Evolutionary conservation across 2,797 vertebrate genomes (phyloP).

Genomic region (Hydrolagus colliei): DNA sequence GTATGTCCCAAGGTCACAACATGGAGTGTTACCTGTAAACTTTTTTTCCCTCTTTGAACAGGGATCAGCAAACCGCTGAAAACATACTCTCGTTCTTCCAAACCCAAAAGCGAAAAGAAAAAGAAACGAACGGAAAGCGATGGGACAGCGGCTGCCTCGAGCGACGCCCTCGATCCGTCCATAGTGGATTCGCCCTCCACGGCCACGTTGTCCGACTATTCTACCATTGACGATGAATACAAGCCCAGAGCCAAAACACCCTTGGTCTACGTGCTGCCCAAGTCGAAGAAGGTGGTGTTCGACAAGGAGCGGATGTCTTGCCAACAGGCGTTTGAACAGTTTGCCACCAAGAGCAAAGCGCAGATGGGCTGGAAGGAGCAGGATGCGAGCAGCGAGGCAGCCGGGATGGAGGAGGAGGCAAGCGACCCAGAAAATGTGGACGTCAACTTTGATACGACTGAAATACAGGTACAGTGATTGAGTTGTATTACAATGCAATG

Average conservation of each 20-base stretch:
- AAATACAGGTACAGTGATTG: constrained; percentile 29
- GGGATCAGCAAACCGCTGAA: constrained; percentile 46
- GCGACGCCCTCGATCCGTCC: constrained; percentile 34
- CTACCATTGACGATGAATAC: constrained; percentile 37
- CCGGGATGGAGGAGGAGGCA: constrained; percentile 42
- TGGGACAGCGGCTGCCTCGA: neutral
- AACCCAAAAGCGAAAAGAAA: constrained; percentile 58
- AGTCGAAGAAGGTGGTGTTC: constrained; percentile 49
- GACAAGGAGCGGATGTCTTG: constrained; percentile 57
- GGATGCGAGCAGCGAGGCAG: constrained; percentile 31
- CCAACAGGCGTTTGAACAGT: constrained; percentile 72
- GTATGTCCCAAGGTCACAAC: constrained; percentile 40
- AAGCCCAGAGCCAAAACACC: constrained; percentile 57
- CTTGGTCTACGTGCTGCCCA: constrained; percentile 60
- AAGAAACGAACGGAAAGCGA: constrained; percentile 52
- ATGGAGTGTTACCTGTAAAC: constrained; percentile 35
- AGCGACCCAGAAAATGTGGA: constrained; percentile 35
- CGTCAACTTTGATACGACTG: constrained; percentile 31
- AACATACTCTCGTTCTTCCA: constrained; percentile 43
- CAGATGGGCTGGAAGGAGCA: constrained; percentile 41
- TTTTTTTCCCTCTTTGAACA: constrained; percentile 37
- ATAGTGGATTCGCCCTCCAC: constrained; percentile 44
- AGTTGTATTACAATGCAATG: neutral
- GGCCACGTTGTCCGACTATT: constrained; percentile 37
- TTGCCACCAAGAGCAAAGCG: constrained; percentile 48